Base-by-base conservation (phyloP, 2,888 invertebrate genomes). In the Holacanthella duospinosa region DNA sequence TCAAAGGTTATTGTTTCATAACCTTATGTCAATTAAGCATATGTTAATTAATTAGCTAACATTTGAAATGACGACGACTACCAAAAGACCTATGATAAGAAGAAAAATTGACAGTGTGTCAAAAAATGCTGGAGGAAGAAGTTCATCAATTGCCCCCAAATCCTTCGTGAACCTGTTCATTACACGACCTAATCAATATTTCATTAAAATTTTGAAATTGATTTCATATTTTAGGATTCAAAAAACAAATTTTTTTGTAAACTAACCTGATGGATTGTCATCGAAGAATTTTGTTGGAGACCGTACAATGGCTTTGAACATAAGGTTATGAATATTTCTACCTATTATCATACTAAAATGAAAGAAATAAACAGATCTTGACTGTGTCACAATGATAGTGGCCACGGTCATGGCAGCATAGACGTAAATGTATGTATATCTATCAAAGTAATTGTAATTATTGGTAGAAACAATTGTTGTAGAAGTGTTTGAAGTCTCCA, bases 111-210 rank as follows among this genome's bases (percentile, higher is more conserved):
- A 80, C 75, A 75, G 24, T 16, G 68, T 65, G 65, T 86, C 86
- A 58, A 86, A 77, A 74, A 83, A 81, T 74, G 84, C 82, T 65
- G 81, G 78, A 0, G 87, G 87, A 60, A 89, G 76, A 24, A 83
- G 78, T 77, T 89, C 88, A 74, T 89, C 88, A 58, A 90, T 83
- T 1, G 86, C 80, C 0, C 89, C 89, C 78, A 89, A 85, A 75
- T 91, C 91, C 75, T 90, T 91, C 0, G 90, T 88, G 77, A 91
- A 91, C 61, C 90, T 79, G 77, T 90, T 90, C 60, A 91, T 80
- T 71, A 91, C 86, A 21, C 88, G 82, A 29, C 90, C 89, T 84
- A 74, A 43, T 21, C 12, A 48, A 9, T 16, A 21, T n/a, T n/a
- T n/a, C n/a, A n/a, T n/a, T 21, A 4, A 48, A 21, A 4, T 48